Percentiles rank a stretch among this genome's conserved stretches.
phyloP scores from a whole-genome alignment of 2,797 vertebrate genomes.

The Prunella strophiata region DNA sequence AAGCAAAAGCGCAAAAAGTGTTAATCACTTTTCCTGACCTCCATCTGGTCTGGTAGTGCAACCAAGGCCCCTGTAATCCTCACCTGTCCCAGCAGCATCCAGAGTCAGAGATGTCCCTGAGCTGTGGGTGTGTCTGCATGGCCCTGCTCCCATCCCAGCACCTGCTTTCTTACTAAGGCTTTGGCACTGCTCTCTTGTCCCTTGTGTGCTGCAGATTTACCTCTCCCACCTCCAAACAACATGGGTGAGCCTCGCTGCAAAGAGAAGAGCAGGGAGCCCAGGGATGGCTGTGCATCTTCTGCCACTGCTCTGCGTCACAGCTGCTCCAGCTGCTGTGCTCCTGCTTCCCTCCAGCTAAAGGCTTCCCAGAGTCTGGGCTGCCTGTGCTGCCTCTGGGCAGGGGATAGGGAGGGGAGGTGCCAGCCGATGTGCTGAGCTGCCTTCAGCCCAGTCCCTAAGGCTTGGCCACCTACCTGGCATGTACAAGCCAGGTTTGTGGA shows the following conservation, averaged over 20 bases:
- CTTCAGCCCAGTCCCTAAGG: not conserved
- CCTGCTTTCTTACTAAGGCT: not conserved
- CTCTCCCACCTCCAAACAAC: not conserved
- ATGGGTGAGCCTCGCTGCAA: not conserved
- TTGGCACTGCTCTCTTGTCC: not conserved
- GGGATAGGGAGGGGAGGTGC: not conserved
- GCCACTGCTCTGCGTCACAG: fast-evolving
- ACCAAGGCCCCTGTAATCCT: not conserved
- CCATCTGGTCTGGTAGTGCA: not conserved
- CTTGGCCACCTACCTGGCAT: not conserved
- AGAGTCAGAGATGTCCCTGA: not conserved
- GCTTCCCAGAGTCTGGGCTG: not conserved
- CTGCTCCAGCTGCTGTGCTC: not conserved
- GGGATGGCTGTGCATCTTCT: fast-evolving
- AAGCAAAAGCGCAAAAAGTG: not conserved
- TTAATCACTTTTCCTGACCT: not conserved
- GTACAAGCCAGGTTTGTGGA: not conserved
- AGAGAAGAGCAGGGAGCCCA: not conserved
- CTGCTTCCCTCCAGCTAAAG: not conserved
- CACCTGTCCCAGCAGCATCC: not conserved
- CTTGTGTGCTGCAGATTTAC: not conserved
- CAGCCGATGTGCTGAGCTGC: not conserved
- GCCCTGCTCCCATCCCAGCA: not conserved
- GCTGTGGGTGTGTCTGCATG: fast-evolving
- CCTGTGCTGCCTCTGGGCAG: not conserved